A percentile compares a stretch with the other conserved stretches of the same genome.
Conservation (phyloP, 2,888 invertebrate species). For the Cetonia aurata region DNA sequence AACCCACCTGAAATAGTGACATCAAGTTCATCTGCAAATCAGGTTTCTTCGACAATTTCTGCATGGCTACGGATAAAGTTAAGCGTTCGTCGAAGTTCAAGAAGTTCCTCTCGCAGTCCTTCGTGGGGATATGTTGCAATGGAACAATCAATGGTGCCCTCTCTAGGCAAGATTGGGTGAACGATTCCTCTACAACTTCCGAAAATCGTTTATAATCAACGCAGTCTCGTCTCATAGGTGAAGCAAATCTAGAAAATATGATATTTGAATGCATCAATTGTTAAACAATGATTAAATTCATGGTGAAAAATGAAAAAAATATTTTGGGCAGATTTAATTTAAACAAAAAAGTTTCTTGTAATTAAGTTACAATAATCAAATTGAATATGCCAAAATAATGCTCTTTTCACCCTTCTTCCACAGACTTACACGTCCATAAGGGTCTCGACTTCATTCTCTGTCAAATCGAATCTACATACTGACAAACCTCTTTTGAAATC, state of each 20-base stretch:
- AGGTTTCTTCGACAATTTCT: constrained; percentile 76
- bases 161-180: constrained; percentile 75
- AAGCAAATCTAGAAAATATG: constrained; percentile 70
- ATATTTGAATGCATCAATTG: background rate
- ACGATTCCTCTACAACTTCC: constrained; percentile 77
- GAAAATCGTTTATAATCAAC: constrained; percentile 79
- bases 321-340: no score
- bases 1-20: constrained; percentile 74
- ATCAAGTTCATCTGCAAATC: constrained; percentile 78
- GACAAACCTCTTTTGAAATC: constrained; percentile 81
- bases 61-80: constrained; percentile 74
- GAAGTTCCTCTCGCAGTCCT: constrained; percentile 74
- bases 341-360: no score
- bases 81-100: constrained; percentile 81
- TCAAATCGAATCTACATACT: constrained; percentile 75
- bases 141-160: constrained; percentile 78
- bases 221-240: constrained; percentile 71
- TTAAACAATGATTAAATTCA: background rate
- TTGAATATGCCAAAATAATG: no score
- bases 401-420: background rate
- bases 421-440: constrained; percentile 77
- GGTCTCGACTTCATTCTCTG: constrained; percentile 76
- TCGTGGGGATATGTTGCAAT: constrained; percentile 77
- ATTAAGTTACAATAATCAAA: no score
- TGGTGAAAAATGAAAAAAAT: background rate